These are phyloP conservation scores for Channa maculata DNA, from an alignment of 2,113 vertebrate species.

Conservation along the genomic window DNA sequence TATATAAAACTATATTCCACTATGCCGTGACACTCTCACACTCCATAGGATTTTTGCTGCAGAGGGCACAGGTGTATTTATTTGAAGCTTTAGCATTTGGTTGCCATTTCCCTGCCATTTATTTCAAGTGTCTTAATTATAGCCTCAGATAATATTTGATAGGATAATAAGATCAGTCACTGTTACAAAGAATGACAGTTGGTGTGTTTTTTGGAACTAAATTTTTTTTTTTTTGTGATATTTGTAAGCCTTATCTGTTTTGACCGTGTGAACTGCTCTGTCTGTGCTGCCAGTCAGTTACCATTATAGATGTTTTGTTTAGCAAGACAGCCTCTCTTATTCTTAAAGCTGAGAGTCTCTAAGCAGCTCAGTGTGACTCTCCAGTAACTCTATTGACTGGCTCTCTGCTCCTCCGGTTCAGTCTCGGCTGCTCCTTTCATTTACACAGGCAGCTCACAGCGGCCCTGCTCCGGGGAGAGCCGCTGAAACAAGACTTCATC, in stretches of 20 bases:
- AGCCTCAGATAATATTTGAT: background rate
- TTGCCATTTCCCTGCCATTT: background rate
- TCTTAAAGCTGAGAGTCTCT: constrained; percentile 55
- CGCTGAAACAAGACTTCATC: constrained; percentile 91
- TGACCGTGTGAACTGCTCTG: constrained; percentile 15
- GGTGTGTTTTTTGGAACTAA: constrained; percentile 14
- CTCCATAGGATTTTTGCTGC: background rate
- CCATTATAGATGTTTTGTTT: constrained; percentile 47
- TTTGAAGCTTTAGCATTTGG: background rate
- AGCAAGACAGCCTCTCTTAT: constrained; percentile 32
- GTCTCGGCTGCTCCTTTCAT: constrained; percentile 88
- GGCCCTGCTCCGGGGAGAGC: constrained; percentile 87
- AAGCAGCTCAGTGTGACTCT: constrained; percentile 55
- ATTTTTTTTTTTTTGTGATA: background rate
- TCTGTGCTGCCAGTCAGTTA: constrained; percentile 18
- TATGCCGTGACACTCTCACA: background rate
- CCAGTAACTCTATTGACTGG: constrained; percentile 72
- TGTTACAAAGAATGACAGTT: background rate
- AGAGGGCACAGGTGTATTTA: background rate
- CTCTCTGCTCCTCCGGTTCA: constrained; percentile 63
- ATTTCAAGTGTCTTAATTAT: constrained; percentile 1
- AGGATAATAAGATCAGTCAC: constrained; percentile 20
- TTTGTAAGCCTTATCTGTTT: background rate
- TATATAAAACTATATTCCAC: background rate
- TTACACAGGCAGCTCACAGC: constrained; percentile 79